phyloP scores from a whole-genome alignment of 2,113 vertebrate genomes.

The Maccullochella peelii region DNA sequence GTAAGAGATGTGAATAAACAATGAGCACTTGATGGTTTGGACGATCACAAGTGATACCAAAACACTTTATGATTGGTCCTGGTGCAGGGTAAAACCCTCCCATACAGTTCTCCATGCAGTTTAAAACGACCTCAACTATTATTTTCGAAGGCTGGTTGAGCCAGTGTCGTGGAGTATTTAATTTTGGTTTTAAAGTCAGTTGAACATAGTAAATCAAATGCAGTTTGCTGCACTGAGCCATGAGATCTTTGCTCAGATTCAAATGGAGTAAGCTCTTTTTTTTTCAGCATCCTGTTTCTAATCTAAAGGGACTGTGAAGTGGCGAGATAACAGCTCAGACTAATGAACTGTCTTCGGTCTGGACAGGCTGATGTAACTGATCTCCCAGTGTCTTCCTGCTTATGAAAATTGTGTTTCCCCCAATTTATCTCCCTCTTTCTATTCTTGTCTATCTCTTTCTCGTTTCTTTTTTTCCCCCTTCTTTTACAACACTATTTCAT shows the following conservation, averaged over 20 bases:
- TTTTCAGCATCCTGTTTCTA: conserved; percentile 61
- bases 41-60: not conserved
- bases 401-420: not conserved
- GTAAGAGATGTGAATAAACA: not conserved
- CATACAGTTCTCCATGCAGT: not conserved
- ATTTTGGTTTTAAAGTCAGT: conserved; percentile 22
- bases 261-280: conserved; percentile 23
- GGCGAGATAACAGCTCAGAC: conserved; percentile 70
- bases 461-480: not conserved
- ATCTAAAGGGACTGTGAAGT: conserved; percentile 52
- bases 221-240: conserved; percentile 34
- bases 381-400: conserved; percentile 48
- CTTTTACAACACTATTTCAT: not conserved
- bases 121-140: not conserved
- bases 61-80: not conserved
- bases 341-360: conserved; percentile 68
- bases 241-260: conserved; percentile 36
- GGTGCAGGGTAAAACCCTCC: not conserved
- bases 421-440: not conserved
- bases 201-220: conserved; percentile 6
- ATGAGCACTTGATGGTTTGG: not conserved
- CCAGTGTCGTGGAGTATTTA: conserved; percentile 5
- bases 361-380: conserved; percentile 65
- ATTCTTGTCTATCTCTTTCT: not conserved
- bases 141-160: not conserved